Evolutionary conservation across 53 echinoderm and acorn worm genomes (phyloP).

Genomic region (Luidia sarsii): DNA sequence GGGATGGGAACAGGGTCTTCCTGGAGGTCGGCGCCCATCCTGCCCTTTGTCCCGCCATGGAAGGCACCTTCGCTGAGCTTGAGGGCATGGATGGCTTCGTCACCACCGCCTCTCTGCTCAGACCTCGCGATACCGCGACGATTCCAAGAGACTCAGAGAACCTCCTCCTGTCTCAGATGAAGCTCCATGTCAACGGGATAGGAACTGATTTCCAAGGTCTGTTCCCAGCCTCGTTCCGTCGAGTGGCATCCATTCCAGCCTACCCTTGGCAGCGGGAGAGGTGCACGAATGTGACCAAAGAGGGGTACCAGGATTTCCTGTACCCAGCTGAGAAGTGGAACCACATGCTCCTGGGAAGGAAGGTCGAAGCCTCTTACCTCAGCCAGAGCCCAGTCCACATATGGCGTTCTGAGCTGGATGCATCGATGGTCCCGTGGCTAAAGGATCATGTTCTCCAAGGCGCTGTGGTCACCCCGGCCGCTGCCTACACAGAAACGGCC

Average conservation of each 20-base stretch:
- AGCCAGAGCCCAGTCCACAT: constrained; percentile 9
- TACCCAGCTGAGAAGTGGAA: constrained; percentile 28
- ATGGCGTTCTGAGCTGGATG: constrained; percentile 58
- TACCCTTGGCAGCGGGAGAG: constrained; percentile 77
- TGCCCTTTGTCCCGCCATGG: constrained; percentile 46
- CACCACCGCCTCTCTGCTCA: constrained; percentile 22
- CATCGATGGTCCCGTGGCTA: constrained; percentile 62
- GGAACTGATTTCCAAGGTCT: constrained; percentile 5
- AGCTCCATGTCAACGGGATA: constrained; percentile 52
- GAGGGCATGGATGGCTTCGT: constrained; percentile 20
- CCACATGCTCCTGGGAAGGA: constrained; percentile 49
- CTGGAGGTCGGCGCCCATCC: constrained; percentile 63
- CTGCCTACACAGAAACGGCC: constrained; percentile 72
- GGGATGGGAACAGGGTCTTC: constrained; percentile 59
- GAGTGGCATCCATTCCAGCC: constrained; percentile 55
- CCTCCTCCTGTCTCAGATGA: constrained; percentile 40
- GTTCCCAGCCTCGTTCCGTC: constrained; percentile 5
- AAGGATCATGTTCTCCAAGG: constrained; percentile 68
- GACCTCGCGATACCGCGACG: constrained; percentile 43
- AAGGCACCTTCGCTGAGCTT: constrained; percentile 25
- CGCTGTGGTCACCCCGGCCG: constrained; percentile 70
- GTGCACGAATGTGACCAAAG: constrained; percentile 22
- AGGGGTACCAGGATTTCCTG: background rate
- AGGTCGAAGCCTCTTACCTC: constrained; percentile 3
- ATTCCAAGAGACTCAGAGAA: constrained; percentile 39